Conservation (phyloP, 2,113 vertebrate species). For the Cynocephalus volans region DNA sequence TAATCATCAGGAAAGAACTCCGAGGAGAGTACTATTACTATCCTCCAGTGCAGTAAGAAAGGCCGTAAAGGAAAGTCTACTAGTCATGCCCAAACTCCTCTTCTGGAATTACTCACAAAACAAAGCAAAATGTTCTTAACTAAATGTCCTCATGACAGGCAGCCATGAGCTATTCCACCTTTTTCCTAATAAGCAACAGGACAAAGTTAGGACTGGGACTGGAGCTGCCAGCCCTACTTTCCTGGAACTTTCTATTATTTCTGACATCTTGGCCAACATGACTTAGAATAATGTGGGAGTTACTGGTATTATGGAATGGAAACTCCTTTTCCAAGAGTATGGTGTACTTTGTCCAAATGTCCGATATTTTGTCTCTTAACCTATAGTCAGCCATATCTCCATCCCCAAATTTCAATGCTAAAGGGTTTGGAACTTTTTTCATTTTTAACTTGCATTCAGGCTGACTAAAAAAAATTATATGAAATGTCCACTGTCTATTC, state of each 20-base stretch:
- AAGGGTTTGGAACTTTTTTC: background rate
- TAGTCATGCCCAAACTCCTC: background rate
- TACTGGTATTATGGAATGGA: background rate
- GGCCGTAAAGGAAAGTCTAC: background rate
- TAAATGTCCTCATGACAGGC: background rate
- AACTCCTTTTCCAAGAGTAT: conserved; percentile 26
- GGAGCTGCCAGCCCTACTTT: background rate
- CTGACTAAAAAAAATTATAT: conserved; percentile 1
- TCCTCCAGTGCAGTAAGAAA: background rate
- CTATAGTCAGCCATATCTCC: background rate
- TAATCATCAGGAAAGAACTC: background rate
- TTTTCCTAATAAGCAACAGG: background rate
- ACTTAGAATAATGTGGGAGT: background rate
- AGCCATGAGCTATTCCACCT: background rate
- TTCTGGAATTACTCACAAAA: background rate
- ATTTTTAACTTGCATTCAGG: background rate
- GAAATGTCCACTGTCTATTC: conserved; percentile 58
- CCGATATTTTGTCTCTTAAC: background rate
- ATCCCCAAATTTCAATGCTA: background rate
- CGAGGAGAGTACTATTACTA: background rate
- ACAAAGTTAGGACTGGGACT: background rate
- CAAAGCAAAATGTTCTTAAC: background rate
- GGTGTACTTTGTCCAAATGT: background rate
- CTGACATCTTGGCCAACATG: background rate
- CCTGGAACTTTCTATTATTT: background rate